These are phyloP conservation scores for Apodemia mormo DNA, from an alignment of 2,888 invertebrate genomes.

Conservation along the genomic window DNA sequence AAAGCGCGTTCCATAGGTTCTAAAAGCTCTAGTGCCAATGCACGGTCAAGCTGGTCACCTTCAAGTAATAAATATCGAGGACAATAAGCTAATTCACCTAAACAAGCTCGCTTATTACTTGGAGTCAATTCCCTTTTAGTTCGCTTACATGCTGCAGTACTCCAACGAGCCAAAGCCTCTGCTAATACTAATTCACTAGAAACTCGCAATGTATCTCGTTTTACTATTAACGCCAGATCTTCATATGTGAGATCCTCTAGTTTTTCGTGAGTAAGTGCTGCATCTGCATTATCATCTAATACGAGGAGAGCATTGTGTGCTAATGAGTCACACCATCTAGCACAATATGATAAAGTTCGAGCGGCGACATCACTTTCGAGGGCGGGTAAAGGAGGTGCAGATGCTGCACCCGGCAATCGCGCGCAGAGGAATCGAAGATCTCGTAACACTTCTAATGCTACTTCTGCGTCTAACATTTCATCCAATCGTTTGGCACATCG, in stretches of 20 bases:
- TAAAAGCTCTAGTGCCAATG: slow-evolving; percentile 65
- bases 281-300: slow-evolving; percentile 70
- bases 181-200: slow-evolving; percentile 83
- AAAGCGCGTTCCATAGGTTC: slow-evolving; percentile 74
- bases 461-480: slow-evolving; percentile 82
- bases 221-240: slow-evolving; percentile 84
- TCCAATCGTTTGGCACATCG: slow-evolving; percentile 86
- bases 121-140: slow-evolving; percentile 68
- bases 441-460: slow-evolving; percentile 84
- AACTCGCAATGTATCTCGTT: slow-evolving; percentile 85
- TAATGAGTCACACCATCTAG: slow-evolving; percentile 82
- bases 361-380: slow-evolving; percentile 63
- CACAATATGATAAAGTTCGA: slow-evolving; percentile 67
- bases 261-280: slow-evolving; percentile 62
- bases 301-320: slow-evolving; percentile 84
- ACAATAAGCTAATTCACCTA: slow-evolving; percentile 80
- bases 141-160: slow-evolving; percentile 70
- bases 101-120: slow-evolving; percentile 68
- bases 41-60: slow-evolving; percentile 84
- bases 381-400: slow-evolving; percentile 74
- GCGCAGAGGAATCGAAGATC: slow-evolving; percentile 77
- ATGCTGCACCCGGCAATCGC: slow-evolving; percentile 67
- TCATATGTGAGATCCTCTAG: slow-evolving; percentile 83
- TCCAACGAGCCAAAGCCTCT: slow-evolving; percentile 82
- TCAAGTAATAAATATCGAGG: slow-evolving; percentile 86